Percentiles rank a stretch among this genome's conserved stretches.
phyloP scores from a whole-genome alignment of 2,888 invertebrate genomes.

The Chymomyza procnemis region DNA sequence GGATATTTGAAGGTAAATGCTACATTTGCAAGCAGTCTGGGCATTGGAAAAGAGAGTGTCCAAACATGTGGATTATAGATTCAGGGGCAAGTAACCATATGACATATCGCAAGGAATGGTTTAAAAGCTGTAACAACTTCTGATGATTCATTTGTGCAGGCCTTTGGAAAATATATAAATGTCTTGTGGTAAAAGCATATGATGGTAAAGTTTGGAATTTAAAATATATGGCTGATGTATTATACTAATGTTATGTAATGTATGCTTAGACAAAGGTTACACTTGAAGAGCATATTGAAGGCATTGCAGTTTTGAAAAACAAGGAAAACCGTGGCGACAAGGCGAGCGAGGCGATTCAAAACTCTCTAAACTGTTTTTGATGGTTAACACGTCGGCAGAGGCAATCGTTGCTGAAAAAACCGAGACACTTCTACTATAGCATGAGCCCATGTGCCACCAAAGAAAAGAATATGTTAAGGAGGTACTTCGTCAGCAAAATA shows the following conservation, averaged over 20 bases:
- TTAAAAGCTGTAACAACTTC: too few relatives aligned
- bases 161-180: constrained; percentile 36
- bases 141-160: constrained; percentile 32
- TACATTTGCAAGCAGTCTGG: constrained; percentile 3
- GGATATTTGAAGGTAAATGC: not conserved
- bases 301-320: constrained; percentile 26
- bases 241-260: constrained; percentile 42
- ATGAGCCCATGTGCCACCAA: constrained; percentile 31
- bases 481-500: constrained; percentile 28
- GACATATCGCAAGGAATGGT: constrained; percentile 1
- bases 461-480: constrained; percentile 28
- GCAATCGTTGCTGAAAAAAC: constrained; percentile 15
- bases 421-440: constrained; percentile 43
- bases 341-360: constrained; percentile 18
- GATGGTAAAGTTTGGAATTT: constrained; percentile 32
- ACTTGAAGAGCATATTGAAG: constrained; percentile 14
- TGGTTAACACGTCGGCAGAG: not conserved
- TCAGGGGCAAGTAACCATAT: constrained; percentile 15
- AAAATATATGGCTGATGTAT: constrained; percentile 38
- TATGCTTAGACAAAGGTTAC: constrained; percentile 32
- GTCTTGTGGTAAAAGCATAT: too few relatives aligned
- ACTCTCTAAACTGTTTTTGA: constrained; percentile 19
- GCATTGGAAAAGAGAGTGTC: constrained; percentile 11
- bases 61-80: constrained; percentile 19
- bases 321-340: constrained; percentile 16